Evolutionary conservation across 2,888 invertebrate species (phyloP).

Genomic region (Acheta domesticus): DNA sequence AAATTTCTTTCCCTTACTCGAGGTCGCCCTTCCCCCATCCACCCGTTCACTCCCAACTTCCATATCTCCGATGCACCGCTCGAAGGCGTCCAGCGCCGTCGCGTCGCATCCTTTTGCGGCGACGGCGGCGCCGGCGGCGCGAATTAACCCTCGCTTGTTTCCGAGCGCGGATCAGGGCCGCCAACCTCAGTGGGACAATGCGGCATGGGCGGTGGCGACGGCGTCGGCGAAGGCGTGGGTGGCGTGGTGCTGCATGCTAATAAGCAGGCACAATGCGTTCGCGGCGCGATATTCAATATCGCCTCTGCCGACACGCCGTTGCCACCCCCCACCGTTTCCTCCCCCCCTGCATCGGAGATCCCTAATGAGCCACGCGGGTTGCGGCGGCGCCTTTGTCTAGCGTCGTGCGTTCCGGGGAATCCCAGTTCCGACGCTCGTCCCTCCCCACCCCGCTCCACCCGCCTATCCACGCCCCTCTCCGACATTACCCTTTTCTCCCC

Average conservation of each 20-base stretch:
- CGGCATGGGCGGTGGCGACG: background rate
- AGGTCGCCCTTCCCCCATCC: too few species aligned
- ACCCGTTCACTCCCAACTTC: too few species aligned
- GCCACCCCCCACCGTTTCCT: background rate
- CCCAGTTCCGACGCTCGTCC: background rate
- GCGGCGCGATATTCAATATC: slow-evolving; percentile 18
- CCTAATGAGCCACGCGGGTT: background rate
- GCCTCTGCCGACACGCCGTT: background rate
- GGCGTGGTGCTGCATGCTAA: background rate
- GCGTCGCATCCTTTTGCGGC: too few species aligned
- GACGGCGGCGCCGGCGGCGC: background rate
- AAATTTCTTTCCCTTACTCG: too few species aligned
- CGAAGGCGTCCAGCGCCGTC: too few species aligned
- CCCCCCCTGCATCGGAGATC: background rate
- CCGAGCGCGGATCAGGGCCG: background rate
- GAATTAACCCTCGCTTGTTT: slow-evolving; percentile 6
- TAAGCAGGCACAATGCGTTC: slow-evolving; percentile 3
- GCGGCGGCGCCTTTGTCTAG: background rate
- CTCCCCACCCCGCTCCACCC: background rate
- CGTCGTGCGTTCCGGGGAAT: background rate
- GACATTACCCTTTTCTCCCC: background rate
- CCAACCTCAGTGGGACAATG: background rate
- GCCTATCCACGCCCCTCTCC: background rate
- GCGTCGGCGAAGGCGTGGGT: background rate
- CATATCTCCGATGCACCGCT: too few species aligned